Conservation (phyloP, 2,888 invertebrate genomes). For the Drosophila barbarae region DNA sequence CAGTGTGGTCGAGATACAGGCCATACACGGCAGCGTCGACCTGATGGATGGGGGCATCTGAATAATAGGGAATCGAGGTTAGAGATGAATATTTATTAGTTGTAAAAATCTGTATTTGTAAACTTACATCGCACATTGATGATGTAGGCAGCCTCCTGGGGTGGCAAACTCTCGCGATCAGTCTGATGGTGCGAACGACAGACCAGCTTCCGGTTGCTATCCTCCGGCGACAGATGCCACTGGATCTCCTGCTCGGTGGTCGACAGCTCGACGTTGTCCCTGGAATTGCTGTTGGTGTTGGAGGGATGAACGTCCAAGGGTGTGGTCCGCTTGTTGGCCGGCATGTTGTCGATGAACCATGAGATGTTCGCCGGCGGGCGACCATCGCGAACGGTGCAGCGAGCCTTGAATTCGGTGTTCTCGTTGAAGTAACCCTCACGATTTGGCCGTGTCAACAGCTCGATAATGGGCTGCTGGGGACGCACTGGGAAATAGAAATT, state of each 20-base stretch:
- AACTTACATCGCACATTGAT: constrained; percentile 84
- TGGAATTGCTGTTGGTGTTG: constrained; percentile 56
- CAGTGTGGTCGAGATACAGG: constrained; percentile 86
- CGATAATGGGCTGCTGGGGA: constrained; percentile 77
- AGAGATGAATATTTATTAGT: not conserved
- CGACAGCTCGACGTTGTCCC: constrained; percentile 81
- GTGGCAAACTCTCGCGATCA: constrained; percentile 74
- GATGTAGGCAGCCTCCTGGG: constrained; percentile 72
- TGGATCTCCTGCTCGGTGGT: constrained; percentile 85
- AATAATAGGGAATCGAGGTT: constrained; percentile 1
- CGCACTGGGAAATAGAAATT: constrained; percentile 72
- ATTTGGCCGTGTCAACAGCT: constrained; percentile 64
- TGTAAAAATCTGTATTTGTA: not conserved
- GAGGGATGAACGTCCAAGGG: constrained; percentile 80
- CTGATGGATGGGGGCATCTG: constrained; percentile 85
- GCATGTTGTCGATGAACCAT: constrained; percentile 86
- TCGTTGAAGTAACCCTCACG: constrained; percentile 79
- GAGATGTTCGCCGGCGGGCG: constrained; percentile 88
- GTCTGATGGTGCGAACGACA: constrained; percentile 85
- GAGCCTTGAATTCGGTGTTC: constrained; percentile 83
- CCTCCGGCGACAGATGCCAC: constrained; percentile 83
- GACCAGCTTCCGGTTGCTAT: constrained; percentile 83
- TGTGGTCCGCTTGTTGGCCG: constrained; percentile 82
- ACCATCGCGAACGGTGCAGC: constrained; percentile 85
- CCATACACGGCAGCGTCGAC: constrained; percentile 86